Conservation (phyloP, 2,113 vertebrate genomes). For the Beaufortia kweichowensis region DNA sequence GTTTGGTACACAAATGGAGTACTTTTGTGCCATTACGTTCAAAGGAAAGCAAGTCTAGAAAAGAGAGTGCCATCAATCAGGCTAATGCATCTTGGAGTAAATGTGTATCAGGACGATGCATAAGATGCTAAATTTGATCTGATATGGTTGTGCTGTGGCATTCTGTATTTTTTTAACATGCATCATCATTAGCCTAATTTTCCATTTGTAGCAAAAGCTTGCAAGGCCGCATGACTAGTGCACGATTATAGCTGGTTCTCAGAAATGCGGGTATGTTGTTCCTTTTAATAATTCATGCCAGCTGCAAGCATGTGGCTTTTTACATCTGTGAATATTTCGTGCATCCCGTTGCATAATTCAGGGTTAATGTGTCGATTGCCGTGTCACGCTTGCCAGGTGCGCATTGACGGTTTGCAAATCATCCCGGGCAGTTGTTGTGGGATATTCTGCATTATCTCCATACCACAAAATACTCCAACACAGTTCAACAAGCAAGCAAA, state of each 20-base stretch:
- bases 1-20: constrained; percentile 43
- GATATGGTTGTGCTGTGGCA: background rate
- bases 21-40: constrained; percentile 41
- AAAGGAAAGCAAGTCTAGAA: constrained; percentile 34
- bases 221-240: background rate
- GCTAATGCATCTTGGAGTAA: constrained; percentile 39
- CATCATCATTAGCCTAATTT: background rate
- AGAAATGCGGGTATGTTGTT: constrained; percentile 28
- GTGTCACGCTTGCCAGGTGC: constrained; percentile 7
- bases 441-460: constrained; percentile 28
- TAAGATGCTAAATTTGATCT: constrained; percentile 20
- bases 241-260: background rate
- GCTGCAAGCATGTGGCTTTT: constrained; percentile 25
- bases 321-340: constrained; percentile 13
- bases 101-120: constrained; percentile 18
- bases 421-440: constrained; percentile 29
- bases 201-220: background rate
- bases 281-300: constrained; percentile 13
- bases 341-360: constrained; percentile 36
- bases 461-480: constrained; percentile 13
- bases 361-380: constrained; percentile 48
- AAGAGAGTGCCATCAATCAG: constrained; percentile 31
- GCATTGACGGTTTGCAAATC: constrained; percentile 41
- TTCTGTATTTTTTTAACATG: background rate
- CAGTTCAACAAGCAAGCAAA: constrained; percentile 23